Base-by-base conservation (phyloP, 2,888 invertebrate species). In the Volucella zonaria region DNA sequence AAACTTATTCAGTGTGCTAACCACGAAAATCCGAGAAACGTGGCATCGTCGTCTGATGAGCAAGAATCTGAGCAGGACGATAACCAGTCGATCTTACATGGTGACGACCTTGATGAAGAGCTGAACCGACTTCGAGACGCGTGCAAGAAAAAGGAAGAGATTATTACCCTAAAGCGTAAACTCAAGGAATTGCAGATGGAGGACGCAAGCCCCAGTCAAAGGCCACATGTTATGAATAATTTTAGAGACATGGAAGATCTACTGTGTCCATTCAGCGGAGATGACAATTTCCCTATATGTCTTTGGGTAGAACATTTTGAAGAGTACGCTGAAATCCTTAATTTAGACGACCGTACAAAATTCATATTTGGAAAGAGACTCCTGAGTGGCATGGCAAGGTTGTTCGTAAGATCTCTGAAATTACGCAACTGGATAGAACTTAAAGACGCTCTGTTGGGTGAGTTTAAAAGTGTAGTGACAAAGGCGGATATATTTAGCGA, bases 241-340 rank as follows among this genome's bases (percentile, higher is more conserved):
- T 68, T 76, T 45, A 73, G 62, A 47, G 85, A 85, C 38, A 51
- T 80, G 18, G 85, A 80, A 58, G 56, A 85, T 40, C 56, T 76
- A 15, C 42, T 80, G 11, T 73, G 59, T 23, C 76, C 56, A 56
- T 85, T 80, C 43, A 54, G 15, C n/a, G 75, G 79, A 38, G 76
- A 83, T 47, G 83, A 83, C 51, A 67, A 76, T n/a, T 80, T 75
- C 66, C 62, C 66, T n/a, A 68, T 85, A 62, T 43, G 62, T 9
- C 70, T 49, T 49, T 77, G 75, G 79, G 58, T 73, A 12, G 56
- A 75, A 66, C 51, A 59, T 47, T 74, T 82, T 43, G 67, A 85
- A 3, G 85, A 77, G 45, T 56, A 47, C 11, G 68, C 56, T 6
- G 61, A 71, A 61, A 61, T 56, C 11, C 59, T 66, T 47, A 10